Conservation (phyloP, 2,888 invertebrate species). For the Cordilura impudica region DNA sequence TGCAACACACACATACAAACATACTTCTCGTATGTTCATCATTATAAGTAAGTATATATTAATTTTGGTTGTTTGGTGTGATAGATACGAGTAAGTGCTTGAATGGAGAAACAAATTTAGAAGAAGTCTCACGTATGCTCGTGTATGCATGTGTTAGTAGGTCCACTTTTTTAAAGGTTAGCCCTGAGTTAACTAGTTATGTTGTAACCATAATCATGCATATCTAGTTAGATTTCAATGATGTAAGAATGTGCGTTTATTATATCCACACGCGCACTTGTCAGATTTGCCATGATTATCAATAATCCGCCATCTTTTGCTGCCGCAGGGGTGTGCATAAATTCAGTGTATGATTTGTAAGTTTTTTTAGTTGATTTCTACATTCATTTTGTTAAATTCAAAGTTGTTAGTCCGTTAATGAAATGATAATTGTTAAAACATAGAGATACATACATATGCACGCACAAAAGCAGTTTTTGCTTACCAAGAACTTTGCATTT, state of each 20-base stretch:
- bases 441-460: no score
- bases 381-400: constrained; percentile 21
- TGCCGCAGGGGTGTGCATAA: constrained; percentile 54
- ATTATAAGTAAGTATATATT: not conserved
- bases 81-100: constrained; percentile 29
- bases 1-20: not conserved
- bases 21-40: not conserved
- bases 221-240: not conserved
- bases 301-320: constrained; percentile 58
- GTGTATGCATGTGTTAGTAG: not conserved
- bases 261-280: constrained; percentile 51
- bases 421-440: no score
- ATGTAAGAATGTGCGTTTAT: constrained; percentile 3
- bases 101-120: constrained; percentile 15
- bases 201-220: constrained; percentile 55
- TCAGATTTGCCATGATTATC: constrained; percentile 52
- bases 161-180: not conserved
- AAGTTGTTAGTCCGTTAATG: constrained; percentile 33
- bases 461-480: constrained; percentile 42
- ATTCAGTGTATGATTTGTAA: constrained; percentile 36
- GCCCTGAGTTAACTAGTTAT: not conserved
- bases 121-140: not conserved
- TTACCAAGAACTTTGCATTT: constrained; percentile 57
- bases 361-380: constrained; percentile 7
- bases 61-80: constrained; percentile 27